Evolutionary conservation across 2,113 vertebrate species (phyloP).

Genomic region (Bubo bubo): DNA sequence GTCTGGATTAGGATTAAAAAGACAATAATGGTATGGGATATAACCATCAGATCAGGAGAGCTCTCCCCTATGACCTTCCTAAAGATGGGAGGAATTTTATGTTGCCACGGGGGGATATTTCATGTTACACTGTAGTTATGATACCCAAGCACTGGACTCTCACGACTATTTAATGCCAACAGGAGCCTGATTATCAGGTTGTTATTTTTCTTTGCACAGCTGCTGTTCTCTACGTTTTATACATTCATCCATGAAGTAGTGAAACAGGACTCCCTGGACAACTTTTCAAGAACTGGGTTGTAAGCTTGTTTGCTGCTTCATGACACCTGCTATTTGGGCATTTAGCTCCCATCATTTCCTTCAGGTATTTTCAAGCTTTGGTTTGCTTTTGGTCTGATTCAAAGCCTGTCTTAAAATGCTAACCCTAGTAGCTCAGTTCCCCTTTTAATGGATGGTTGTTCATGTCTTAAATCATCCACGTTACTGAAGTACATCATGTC

Average conservation of each 20-base stretch:
- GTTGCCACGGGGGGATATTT: background rate
- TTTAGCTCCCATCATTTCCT: background rate
- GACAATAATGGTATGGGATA: background rate
- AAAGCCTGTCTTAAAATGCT: constrained; percentile 11
- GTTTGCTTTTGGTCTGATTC: background rate
- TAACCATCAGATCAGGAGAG: background rate
- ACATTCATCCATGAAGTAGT: background rate
- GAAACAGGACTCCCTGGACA: constrained; percentile 32
- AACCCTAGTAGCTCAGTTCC: background rate
- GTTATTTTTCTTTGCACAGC: constrained; percentile 66
- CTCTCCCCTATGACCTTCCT: constrained; percentile 11
- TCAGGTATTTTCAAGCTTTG: background rate
- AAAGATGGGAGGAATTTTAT: constrained; percentile 23
- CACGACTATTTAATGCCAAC: constrained; percentile 45
- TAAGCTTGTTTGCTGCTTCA: background rate
- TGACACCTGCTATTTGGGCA: background rate
- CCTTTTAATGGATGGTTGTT: constrained; percentile 12
- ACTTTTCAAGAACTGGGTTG: constrained; percentile 18
- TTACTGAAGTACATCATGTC: background rate
- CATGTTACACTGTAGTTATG: background rate
- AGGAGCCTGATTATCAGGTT: constrained; percentile 55
- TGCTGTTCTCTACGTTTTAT: constrained; percentile 42
- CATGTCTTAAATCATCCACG: background rate
- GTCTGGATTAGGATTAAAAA: background rate
- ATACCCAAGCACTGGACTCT: constrained; percentile 27